These are phyloP conservation scores for Rhagium mordax DNA, from an alignment of 2,888 invertebrate species.

Conservation along the genomic window DNA sequence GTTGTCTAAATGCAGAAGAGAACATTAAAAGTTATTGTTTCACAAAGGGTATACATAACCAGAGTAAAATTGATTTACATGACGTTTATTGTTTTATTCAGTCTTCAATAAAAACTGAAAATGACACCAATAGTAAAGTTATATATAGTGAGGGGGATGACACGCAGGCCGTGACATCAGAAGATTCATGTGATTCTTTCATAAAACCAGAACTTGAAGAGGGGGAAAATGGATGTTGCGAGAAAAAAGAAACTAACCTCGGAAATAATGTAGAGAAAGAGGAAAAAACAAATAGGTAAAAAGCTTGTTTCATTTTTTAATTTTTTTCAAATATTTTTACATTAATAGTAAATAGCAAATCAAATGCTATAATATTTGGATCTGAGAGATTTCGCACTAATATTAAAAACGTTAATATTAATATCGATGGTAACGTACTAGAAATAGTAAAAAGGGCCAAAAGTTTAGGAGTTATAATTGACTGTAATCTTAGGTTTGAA, in stretches of 20 bases:
- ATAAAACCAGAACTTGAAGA: neutral
- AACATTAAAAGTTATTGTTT: neutral
- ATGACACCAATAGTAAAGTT: neutral
- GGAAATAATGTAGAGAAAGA: neutral
- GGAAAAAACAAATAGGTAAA: neutral
- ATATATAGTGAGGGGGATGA: neutral
- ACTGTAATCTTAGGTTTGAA: too few relatives aligned
- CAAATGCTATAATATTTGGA: too few relatives aligned
- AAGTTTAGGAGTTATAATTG: too few relatives aligned
- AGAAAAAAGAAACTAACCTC: neutral
- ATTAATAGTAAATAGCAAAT: neutral
- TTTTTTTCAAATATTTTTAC: neutral
- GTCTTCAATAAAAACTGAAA: neutral
- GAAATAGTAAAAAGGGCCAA: too few relatives aligned
- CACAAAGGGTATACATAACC: neutral
- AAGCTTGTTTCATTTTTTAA: neutral
- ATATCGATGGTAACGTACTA: too few relatives aligned
- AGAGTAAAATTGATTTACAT: neutral
- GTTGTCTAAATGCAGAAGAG: neutral
- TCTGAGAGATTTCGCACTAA: too few relatives aligned
- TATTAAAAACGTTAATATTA: too few relatives aligned
- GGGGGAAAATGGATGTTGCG: neutral
- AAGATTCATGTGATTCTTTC: neutral
- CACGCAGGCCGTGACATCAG: neutral
- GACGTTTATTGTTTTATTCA: neutral